These are phyloP conservation scores for Sapayoa aenigma DNA, from an alignment of 2,113 vertebrate genomes.

Conservation along the genomic window DNA sequence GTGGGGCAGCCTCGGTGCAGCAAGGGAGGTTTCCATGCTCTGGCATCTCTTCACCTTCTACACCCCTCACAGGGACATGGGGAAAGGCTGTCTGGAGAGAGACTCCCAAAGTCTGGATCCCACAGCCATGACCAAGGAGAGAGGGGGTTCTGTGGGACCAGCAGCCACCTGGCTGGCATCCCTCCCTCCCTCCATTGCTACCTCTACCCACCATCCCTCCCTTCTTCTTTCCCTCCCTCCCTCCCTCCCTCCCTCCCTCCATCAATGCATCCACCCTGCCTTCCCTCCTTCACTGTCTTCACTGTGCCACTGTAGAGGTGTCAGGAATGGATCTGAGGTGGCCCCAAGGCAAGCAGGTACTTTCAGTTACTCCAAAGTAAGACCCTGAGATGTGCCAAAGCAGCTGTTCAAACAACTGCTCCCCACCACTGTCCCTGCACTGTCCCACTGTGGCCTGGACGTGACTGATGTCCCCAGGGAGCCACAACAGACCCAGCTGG, in stretches of 20 bases:
- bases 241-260: no score
- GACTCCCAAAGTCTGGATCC: background rate
- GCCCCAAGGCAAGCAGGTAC: background rate
- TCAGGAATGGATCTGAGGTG: background rate
- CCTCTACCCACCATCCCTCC: no score
- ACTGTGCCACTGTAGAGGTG: background rate
- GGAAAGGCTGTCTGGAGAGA: background rate
- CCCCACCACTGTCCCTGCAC: background rate
- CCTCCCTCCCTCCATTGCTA: background rate
- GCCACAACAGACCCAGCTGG: fast-evolving
- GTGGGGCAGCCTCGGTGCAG: background rate
- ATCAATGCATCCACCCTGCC: background rate
- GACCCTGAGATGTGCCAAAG: background rate
- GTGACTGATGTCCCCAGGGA: background rate
- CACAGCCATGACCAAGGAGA: background rate
- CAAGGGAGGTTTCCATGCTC: background rate
- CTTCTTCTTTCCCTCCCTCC: background rate
- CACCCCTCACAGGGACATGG: background rate
- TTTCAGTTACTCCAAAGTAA: background rate
- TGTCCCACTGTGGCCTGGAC: background rate
- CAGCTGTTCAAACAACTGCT: background rate
- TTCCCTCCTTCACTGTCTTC: background rate
- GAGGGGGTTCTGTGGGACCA: background rate
- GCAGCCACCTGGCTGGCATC: background rate
- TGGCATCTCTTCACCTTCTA: background rate